These are phyloP conservation scores for Mantis religiosa DNA, from an alignment of 2,888 invertebrate species.

Conservation along the genomic window DNA sequence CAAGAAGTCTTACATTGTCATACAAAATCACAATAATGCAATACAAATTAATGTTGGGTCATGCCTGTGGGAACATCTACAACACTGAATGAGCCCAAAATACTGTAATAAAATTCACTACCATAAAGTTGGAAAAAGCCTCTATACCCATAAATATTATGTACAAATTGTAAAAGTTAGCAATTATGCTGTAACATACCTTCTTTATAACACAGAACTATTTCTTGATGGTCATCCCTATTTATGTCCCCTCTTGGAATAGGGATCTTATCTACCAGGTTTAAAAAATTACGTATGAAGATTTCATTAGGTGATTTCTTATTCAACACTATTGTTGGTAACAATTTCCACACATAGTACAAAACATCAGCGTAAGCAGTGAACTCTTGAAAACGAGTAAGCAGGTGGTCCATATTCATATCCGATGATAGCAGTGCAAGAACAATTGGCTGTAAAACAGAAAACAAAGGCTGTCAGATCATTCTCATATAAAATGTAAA, in stretches of 20 bases:
- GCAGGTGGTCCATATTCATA: slow-evolving; percentile 55
- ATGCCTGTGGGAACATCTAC: too few relatives aligned
- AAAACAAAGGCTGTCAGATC: neutral
- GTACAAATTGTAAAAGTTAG: too few relatives aligned
- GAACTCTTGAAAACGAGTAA: slow-evolving; percentile 71
- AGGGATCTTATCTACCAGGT: slow-evolving; percentile 56
- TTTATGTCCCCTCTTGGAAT: neutral
- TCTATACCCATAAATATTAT: too few relatives aligned
- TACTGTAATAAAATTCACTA: too few relatives aligned
- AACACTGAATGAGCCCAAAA: too few relatives aligned
- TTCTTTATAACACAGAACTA: slow-evolving; percentile 13
- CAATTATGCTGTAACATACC: neutral
- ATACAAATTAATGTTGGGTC: too few relatives aligned
- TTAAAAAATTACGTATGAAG: slow-evolving; percentile 61
- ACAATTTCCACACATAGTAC: slow-evolving; percentile 63
- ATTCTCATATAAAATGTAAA: neutral
- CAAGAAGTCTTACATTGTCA: too few relatives aligned
- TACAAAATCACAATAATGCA: too few relatives aligned
- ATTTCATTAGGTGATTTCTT: slow-evolving; percentile 52
- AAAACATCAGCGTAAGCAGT: slow-evolving; percentile 70
- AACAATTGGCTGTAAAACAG: slow-evolving; percentile 54
- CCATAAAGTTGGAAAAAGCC: too few relatives aligned
- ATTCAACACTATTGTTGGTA: slow-evolving; percentile 56
- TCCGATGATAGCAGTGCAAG: slow-evolving; percentile 60
- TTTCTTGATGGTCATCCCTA: neutral